These are phyloP conservation scores for Cirrhinus mrigala DNA, from an alignment of 2,797 vertebrate genomes.

Conservation along the genomic window DNA sequence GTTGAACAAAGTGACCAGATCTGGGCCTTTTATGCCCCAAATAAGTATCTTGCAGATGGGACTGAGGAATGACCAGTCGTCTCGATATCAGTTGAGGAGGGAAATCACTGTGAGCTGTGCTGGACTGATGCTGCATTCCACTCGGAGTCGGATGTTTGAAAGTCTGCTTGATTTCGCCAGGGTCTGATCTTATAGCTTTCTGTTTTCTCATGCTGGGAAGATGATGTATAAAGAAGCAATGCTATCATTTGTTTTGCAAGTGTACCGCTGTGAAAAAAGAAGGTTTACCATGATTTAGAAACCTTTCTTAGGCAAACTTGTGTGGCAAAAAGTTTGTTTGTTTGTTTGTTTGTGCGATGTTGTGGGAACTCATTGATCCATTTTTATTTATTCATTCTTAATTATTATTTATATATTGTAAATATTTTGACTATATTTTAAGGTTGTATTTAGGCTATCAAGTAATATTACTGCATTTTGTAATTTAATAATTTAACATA, in stretches of 20 bases:
- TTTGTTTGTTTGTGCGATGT: too few species aligned
- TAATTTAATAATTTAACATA: too few species aligned
- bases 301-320: not conserved
- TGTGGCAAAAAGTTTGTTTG: not conserved
- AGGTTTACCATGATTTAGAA: not conserved
- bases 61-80: not conserved
- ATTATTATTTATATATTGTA: too few species aligned
- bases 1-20: constrained; percentile 11
- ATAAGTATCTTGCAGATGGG: constrained; percentile 12
- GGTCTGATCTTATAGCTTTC: not conserved
- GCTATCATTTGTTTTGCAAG: not conserved
- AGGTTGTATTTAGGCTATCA: too few species aligned
- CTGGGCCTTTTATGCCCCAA: not conserved
- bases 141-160: not conserved
- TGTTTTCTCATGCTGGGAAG: constrained; percentile 7
- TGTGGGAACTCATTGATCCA: too few species aligned
- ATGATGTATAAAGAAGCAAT: not conserved
- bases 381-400: too few species aligned
- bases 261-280: not conserved
- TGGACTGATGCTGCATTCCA: not conserved
- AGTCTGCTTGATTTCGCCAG: not conserved
- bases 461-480: too few species aligned
- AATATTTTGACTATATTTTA: too few species aligned
- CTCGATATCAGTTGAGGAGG: not conserved
- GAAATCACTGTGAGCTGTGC: constrained; percentile 1